Conservation (phyloP, 2,797 vertebrate genomes). For the Gambelia wislizenii region DNA sequence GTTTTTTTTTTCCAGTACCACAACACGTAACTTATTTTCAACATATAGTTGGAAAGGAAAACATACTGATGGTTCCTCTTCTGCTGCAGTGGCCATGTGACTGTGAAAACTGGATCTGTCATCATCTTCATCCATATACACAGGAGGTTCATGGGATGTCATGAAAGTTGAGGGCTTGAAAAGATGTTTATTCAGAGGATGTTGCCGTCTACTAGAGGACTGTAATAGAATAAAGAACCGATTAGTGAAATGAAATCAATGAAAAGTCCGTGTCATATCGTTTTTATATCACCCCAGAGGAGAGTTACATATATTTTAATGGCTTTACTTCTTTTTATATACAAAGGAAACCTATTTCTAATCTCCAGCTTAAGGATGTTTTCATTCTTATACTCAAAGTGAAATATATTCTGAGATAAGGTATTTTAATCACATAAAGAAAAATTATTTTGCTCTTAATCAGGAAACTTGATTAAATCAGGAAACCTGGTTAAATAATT, state of each 20-base stretch:
- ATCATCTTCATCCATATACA: constrained; percentile 98
- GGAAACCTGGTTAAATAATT: neutral
- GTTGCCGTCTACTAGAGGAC: constrained; percentile 95
- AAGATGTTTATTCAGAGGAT: constrained; percentile 98
- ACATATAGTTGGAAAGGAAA: neutral
- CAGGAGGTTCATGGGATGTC: constrained; percentile 97
- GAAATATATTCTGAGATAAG: neutral
- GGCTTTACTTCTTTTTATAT: neutral
- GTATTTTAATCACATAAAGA: neutral
- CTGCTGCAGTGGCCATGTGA: constrained; percentile 86
- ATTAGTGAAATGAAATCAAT: constrained; percentile 56
- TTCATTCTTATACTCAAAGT: neutral
- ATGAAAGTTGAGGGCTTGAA: constrained; percentile 98
- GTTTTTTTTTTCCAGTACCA: neutral
- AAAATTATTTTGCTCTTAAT: neutral
- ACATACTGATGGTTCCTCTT: constrained; percentile 91
- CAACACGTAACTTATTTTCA: neutral
- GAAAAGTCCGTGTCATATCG: neutral
- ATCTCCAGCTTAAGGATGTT: neutral
- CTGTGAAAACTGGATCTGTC: constrained; percentile 88
- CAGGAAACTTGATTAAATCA: neutral
- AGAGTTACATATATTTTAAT: neutral
- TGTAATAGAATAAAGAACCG: constrained; percentile 72
- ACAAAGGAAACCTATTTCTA: neutral
- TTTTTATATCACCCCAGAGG: neutral